phyloP scores from a whole-genome alignment of 2,888 invertebrate species.

The Gnatocerus cornutus region DNA sequence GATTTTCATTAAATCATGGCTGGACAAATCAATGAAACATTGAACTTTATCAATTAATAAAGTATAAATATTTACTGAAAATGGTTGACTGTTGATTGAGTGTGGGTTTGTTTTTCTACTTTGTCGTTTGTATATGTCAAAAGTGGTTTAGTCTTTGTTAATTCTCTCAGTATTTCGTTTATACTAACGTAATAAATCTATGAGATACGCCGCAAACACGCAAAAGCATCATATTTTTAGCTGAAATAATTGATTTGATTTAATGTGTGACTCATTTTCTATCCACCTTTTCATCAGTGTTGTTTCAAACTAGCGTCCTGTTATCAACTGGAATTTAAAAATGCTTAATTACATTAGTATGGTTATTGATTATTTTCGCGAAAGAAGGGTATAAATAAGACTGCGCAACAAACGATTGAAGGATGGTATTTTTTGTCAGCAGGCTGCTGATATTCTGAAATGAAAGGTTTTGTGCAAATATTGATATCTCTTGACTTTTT shows the following conservation, averaged over 20 bases:
- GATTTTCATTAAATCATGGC: conserved; percentile 3
- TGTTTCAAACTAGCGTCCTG: neutral
- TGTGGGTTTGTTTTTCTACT: neutral
- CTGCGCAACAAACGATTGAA: conserved; percentile 35
- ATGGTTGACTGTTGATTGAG: neutral
- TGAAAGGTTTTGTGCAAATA: conserved; percentile 47
- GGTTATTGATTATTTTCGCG: conserved; percentile 33
- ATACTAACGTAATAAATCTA: conserved; percentile 3
- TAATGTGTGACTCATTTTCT: no score
- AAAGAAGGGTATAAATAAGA: conserved; percentile 17
- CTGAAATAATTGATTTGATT: no score
- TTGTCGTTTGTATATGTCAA: neutral
- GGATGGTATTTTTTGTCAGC: conserved; percentile 38
- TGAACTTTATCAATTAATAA: conserved; percentile 7
- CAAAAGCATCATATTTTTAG: neutral
- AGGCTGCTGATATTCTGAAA: conserved; percentile 39
- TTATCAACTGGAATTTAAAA: neutral
- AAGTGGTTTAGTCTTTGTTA: conserved; percentile 2
- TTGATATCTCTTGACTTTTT: conserved; percentile 43
- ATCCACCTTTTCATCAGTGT: no score
- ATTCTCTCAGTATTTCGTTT: conserved; percentile 2
- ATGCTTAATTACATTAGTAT: conserved; percentile 30
- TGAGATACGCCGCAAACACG: conserved; percentile 8
- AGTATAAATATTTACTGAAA: conserved; percentile 10
- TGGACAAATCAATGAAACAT: neutral